Evolutionary conservation across 2,113 vertebrate genomes (phyloP), one percentile per base, ranked within the genome.

Genomic region (Sisor rabdophorus): DNA sequence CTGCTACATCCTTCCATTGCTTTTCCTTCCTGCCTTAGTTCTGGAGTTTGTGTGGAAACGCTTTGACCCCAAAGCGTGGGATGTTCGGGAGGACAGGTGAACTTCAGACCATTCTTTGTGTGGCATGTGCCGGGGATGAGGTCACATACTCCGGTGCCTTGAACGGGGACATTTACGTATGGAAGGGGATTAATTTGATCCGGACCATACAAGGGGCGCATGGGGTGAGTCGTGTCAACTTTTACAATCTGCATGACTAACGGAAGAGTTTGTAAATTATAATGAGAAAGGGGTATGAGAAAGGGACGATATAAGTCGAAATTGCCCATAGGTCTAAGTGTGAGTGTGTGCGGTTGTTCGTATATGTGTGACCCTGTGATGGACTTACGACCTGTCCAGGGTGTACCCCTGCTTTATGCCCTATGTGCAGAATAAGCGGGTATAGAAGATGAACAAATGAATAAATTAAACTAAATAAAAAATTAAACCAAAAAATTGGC

Each of bases 31-130:
- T 79, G 86, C 82, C 92, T 80, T 91, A 99, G 97, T 99, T 99
- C 86, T 99, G 97, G 97, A 98, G 91, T 89, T 92, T 99, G 83
- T 99, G 97, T 81, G 97, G 97, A 84, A 99, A 99, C 82, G 95
- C 97, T 65, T 81, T 99, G 85, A 97, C 96, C 44, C 95, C 97
- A 59, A 98, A 96, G 80, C 94, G 97, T 75, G 97, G 97, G 7
- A 91, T 99, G 81, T 99, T 99, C 88, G 97, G 97, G 85, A 98
- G 96, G 90, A 95, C 95, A 0, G 97, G 97, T 78, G 97, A 99
- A 85, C 96, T 99, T 77, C 97, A 98, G 88, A 99, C 97, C 75
- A 99, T 99, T 85, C 83, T 99, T 85, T 99, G 97, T 90, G 93
- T 99, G 28, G 96, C 97, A 58, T 98, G 97, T 83, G 94, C 97